Evolutionary conservation across 2,113 vertebrate species (phyloP).

Genomic region (Hiodon tergisus): DNA sequence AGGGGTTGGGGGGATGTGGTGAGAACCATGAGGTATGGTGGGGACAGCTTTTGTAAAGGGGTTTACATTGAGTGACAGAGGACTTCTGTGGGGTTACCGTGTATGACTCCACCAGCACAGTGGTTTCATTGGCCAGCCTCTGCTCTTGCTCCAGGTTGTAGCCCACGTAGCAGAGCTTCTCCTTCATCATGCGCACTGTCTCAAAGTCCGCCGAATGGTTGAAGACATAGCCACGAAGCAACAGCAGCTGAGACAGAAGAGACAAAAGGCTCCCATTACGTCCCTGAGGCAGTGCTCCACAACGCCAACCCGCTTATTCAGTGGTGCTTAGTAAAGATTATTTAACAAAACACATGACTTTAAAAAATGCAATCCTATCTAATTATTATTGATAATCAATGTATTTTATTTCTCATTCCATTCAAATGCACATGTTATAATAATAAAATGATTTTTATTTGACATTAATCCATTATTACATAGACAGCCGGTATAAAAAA

Average conservation of each 20-base stretch:
- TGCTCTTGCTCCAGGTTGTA: slow-evolving; percentile 98
- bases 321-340: no score
- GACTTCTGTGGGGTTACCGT: slow-evolving; percentile 52
- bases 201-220: slow-evolving; percentile 97
- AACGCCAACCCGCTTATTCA: no score
- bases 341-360: no score
- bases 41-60: no score
- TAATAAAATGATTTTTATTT: no score
- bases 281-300: background rate
- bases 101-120: slow-evolving; percentile 86
- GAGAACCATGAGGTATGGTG: no score
- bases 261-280: background rate
- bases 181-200: slow-evolving; percentile 95
- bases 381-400: background rate
- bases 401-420: no score
- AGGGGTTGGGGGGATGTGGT: no score
- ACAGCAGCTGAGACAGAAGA: slow-evolving; percentile 65
- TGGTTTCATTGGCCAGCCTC: slow-evolving; percentile 87
- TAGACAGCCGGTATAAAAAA: no score
- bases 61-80: background rate
- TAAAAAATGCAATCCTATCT: slow-evolving; percentile 41
- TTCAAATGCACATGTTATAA: no score
- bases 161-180: slow-evolving; percentile 90
- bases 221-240: slow-evolving; percentile 91
- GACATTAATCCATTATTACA: no score